Conservation (phyloP, 2,797 vertebrate genomes). For the Bucorvus abyssinicus region DNA sequence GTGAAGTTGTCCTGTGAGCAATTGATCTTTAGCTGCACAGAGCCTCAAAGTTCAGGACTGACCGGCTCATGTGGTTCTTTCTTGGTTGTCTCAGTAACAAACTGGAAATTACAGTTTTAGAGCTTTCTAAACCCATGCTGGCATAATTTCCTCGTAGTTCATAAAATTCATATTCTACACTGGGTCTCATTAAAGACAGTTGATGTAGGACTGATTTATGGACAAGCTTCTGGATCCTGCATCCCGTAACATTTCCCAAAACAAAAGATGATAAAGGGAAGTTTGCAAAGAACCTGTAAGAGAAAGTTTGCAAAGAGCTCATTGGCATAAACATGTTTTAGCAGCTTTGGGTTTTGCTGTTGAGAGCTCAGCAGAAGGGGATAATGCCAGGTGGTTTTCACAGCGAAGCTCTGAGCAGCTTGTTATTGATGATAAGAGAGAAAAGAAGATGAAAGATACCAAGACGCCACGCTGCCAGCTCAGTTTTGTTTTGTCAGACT, state of each 20-base stretch:
- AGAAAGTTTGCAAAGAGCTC: conserved; percentile 11
- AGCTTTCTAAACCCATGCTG: not conserved
- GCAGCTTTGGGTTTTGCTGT: conserved; percentile 22
- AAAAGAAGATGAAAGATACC: conserved; percentile 50
- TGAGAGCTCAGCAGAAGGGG: conserved; percentile 38
- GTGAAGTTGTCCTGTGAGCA: not conserved
- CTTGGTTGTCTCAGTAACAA: not conserved
- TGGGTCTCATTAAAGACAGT: not conserved
- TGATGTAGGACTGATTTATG: not conserved
- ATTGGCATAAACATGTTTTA: conserved; percentile 5
- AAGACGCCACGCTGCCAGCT: conserved; percentile 27
- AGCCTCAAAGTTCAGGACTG: not conserved
- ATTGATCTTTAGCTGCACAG: not conserved
- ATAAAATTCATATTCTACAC: not conserved
- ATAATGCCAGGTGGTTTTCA: conserved; percentile 41
- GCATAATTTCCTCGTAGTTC: not conserved
- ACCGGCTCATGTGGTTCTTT: not conserved
- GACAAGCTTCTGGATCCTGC: not conserved
- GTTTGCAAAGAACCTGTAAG: not conserved
- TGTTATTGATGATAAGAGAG: conserved; percentile 39
- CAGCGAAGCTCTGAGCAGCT: not conserved
- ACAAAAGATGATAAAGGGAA: not conserved
- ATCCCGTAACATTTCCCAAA: not conserved
- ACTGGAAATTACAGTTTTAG: not conserved
- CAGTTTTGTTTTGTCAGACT: conserved; percentile 48